Evolutionary conservation across 2,888 invertebrate species (phyloP).

Genomic region (Scaptomyza cyrtandrae): DNA sequence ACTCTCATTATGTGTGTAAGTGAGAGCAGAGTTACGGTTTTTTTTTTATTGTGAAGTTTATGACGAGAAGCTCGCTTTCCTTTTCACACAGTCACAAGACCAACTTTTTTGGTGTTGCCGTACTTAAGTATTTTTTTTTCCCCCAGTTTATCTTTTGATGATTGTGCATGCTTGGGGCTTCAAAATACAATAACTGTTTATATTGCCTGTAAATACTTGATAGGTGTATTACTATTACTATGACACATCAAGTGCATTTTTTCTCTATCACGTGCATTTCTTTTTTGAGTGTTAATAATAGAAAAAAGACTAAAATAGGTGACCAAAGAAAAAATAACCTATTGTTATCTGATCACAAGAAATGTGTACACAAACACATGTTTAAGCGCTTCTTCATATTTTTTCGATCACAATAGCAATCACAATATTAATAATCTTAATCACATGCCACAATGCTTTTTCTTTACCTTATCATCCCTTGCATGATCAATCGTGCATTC

Average conservation of each 20-base stretch:
- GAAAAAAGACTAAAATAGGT: neutral
- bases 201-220: neutral
- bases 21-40: slow-evolving; percentile 56
- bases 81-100: slow-evolving; percentile 74
- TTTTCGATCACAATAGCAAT: slow-evolving; percentile 20
- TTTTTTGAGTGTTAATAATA: neutral
- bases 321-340: neutral
- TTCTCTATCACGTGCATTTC: slow-evolving; percentile 17
- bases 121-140: slow-evolving; percentile 44
- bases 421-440: slow-evolving; percentile 42
- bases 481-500: slow-evolving; percentile 49
- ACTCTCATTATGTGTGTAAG: slow-evolving; percentile 20
- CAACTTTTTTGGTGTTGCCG: slow-evolving; percentile 66
- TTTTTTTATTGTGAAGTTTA: slow-evolving; percentile 67
- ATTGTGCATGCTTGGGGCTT: slow-evolving; percentile 46
- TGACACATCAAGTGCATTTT: slow-evolving; percentile 16
- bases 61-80: slow-evolving; percentile 63
- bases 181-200: slow-evolving; percentile 21
- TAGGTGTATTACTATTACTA: neutral
- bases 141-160: slow-evolving; percentile 24
- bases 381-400: slow-evolving; percentile 32
- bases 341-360: slow-evolving; percentile 30
- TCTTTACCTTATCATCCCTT: slow-evolving; percentile 28
- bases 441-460: slow-evolving; percentile 67
- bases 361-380: slow-evolving; percentile 42